Base-by-base conservation (phyloP, 1,140 invertebrate species). In the Drosophila littoralis region DNA sequence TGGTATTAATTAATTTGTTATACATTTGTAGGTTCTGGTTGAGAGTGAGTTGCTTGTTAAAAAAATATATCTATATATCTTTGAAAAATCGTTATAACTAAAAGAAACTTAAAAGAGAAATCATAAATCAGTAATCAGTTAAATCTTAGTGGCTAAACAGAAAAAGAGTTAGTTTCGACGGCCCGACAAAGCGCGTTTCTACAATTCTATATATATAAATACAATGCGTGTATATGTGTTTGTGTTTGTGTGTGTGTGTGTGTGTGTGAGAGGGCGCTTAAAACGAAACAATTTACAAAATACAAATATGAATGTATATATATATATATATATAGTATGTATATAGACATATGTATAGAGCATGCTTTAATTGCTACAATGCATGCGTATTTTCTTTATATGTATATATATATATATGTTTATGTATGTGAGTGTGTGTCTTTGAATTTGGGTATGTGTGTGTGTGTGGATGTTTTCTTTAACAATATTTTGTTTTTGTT, bases 281-380 rank as follows among this genome's bases (percentile, higher is more conserved):
- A 86, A 85, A 45, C 70, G 55, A 70, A 81, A 77, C 60, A 84
- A 83, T 84, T 86, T 84, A 84, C 81, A 84, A 86, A 84, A 78
- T 85, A 84, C 59, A 84, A 75, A 54, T 61, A 68, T 73, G 40
- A 73, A 73, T 73, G 57, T 63, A 57, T 45, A 48, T 55, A 67
- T 67, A 58, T 55, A 67, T 67, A 58, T 42, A 63, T 57, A 64
- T 17, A 42, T 32, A 59, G 61, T 36, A 54, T 42, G 61, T 52
- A 60, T 70, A 65, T 64, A 57, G 36, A 54, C 61, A 57, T 69
- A 51, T 38, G 63, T 69, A 64, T 51, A 57, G 38, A 43, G 51
- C 38, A 57, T 57, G 43, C 45, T 60, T 38, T 36, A 61, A 13
- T 55, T 45, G 48, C n/a, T 71, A 65, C 61, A 65, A 65, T 58